Base-by-base conservation (phyloP, 2,888 invertebrate species). In the Metopia argyrocephala region DNA sequence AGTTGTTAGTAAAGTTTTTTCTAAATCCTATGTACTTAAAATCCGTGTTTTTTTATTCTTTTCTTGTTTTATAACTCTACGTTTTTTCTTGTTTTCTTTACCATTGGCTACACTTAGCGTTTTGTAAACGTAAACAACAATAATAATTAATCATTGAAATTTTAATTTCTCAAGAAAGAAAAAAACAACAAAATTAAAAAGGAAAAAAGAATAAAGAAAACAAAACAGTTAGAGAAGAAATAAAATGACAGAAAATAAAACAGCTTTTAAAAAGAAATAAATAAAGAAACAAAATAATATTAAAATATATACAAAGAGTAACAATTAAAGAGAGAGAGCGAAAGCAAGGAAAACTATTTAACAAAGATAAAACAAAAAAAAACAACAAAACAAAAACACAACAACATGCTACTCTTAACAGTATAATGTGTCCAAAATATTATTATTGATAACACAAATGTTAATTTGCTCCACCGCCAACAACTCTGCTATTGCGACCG, bases 391-490 rank as follows among this genome's bases (percentile, higher is more conserved):
- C 38, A 54, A 57, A 15, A 68, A 57, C 56, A 56, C 48, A n/a
- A 5, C 52, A 59, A n/a, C n/a, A n/a, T n/a, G n/a, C n/a, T n/a
- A n/a, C n/a, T n/a, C n/a, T 20, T 76, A 76, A 76, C 80, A 69
- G 74, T 66, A 74, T 59, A 74, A 69, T 76, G 64, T 76, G 71
- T 73, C 45, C n/a, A 73, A 23, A 56, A 54, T 73, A 71, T 50
- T 52, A 73, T 69, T 20, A 12, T 38, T 62, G 45, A 62, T 62
- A 71, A 69, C 62, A 74, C 46, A 48, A 38, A 73, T 70, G 69
- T 61, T 65, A 69, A 38, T 15, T 12, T 15, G 38, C 38, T 38
- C 15, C 9, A 54, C 21, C 65, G 62, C 18, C 7, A 48, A 48
- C 28, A 48, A 61, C 23, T 45, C 48, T 25, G 25, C 45, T 27